Conservation (phyloP, 2,888 invertebrate species). For the Apamea sordens region DNA sequence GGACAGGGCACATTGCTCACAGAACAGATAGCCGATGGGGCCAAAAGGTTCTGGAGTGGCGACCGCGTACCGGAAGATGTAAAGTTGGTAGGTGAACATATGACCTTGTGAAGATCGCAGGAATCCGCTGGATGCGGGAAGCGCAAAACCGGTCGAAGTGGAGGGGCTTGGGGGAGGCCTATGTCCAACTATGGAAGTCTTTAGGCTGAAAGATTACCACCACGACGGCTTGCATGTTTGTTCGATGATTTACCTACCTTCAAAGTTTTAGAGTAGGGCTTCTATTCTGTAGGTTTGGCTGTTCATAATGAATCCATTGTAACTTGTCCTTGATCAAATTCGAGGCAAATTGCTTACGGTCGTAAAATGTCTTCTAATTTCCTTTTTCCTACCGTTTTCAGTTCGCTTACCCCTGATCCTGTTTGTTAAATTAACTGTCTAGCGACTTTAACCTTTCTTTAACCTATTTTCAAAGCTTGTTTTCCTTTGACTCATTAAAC, state of each 20-base stretch:
- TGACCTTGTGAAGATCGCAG: neutral
- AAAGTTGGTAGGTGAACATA: neutral
- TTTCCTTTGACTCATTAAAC: constrained; percentile 54
- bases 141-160: neutral
- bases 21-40: neutral
- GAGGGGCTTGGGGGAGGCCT: neutral
- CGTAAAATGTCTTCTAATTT: constrained; percentile 48
- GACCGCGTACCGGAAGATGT: neutral
- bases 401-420: constrained; percentile 17
- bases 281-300: neutral
- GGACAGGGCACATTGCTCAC: neutral
- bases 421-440: constrained; percentile 56
- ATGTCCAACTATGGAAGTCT: neutral
- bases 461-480: constrained; percentile 47
- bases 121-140: neutral
- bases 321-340: constrained; percentile 2
- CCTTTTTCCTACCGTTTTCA: constrained; percentile 27
- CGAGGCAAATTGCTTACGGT: neutral
- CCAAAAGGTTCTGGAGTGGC: neutral
- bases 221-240: neutral
- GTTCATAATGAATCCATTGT: constrained; percentile 23
- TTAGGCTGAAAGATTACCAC: neutral
- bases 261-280: neutral
- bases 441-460: constrained; percentile 47
- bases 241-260: constrained; percentile 2